phyloP scores from a whole-genome alignment of 53 echinoderm and acorn worm species.

The Arbacia lixula region DNA sequence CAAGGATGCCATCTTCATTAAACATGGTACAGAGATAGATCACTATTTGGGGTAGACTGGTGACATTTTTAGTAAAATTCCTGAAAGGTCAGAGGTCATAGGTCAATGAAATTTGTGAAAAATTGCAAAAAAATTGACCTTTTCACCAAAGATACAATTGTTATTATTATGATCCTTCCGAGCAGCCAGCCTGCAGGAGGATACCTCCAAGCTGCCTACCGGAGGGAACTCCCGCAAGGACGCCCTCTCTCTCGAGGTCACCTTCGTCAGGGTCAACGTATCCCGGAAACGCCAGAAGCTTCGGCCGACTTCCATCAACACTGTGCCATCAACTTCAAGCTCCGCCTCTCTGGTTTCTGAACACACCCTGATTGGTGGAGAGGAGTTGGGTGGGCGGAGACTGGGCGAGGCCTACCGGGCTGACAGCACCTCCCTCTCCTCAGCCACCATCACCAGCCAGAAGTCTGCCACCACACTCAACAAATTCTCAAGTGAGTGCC shows the following conservation, averaged over 20 bases:
- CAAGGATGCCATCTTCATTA: too few species aligned
- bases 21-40: too few species aligned
- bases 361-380: conserved; percentile 23
- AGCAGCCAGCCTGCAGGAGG: not conserved
- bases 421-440: conserved; percentile 30
- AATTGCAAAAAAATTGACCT: not conserved
- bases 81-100: too few species aligned
- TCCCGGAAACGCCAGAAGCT: conserved; percentile 73
- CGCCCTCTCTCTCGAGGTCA: conserved; percentile 91
- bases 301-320: not conserved
- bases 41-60: too few species aligned
- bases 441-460: conserved; percentile 14
- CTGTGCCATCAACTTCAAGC: too few species aligned
- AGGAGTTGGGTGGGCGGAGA: conserved; percentile 4
- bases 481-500: conserved; percentile 84
- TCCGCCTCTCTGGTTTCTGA: too few species aligned
- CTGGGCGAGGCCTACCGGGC: conserved; percentile 21
- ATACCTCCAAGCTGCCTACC: conserved; percentile 17
- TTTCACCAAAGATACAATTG: not conserved
- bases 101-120: too few species aligned
- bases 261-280: conserved; percentile 83
- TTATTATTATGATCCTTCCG: not conserved
- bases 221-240: conserved; percentile 67
- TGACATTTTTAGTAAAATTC: too few species aligned
- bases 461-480: conserved; percentile 59